Base-by-base conservation (phyloP, 2,888 invertebrate species). In the Arctia plantaginis region DNA sequence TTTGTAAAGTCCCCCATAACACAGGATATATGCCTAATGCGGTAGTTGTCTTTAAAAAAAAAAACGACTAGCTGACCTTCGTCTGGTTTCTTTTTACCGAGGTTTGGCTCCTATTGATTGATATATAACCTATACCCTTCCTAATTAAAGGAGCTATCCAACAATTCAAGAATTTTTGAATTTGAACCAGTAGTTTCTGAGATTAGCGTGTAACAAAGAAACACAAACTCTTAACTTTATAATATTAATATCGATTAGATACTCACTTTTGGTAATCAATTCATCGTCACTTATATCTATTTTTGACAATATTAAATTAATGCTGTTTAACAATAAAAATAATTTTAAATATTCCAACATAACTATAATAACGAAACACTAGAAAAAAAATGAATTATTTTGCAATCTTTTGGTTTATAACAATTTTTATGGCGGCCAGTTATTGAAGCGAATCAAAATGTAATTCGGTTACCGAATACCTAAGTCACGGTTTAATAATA, bases 361-460 rank as follows among this genome's bases (percentile, higher is more conserved):
- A 15, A 18, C 30, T 35, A 8, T 33, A 39, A 62, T 35, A 41
- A 8, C 30, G 20, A 33, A n/a, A 35, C 30, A 27, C 55, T 20
- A 47, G 35, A 23, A 70, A 59, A 55, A 66, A 66, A 51, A 68
- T 65, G 30, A 65, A 64, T 35, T 70, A 23, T 3, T 44, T 44
- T 73, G 51, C 13, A 71, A 72, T 77, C 35, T n/a, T 77, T 15
- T 65, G 27, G 62, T 80, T 78, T 75, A 82, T 62, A 27, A n/a
- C 23, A 30, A 66, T 44, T 69, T 82, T 79, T 80, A 80, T 72
- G 23, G 65, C 8, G 4, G 15, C 27, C n/a, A 13, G 67, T 72
- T 80, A 82, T 72, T 76, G 76, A 1, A 44, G 65, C 59, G 13
- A 30, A 82, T 77, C 80, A 82, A 78, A 82, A 74, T 27, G 0